These are phyloP conservation scores for Syngnathus scovelli DNA, from an alignment of 2,113 vertebrate species.

Conservation along the genomic window DNA sequence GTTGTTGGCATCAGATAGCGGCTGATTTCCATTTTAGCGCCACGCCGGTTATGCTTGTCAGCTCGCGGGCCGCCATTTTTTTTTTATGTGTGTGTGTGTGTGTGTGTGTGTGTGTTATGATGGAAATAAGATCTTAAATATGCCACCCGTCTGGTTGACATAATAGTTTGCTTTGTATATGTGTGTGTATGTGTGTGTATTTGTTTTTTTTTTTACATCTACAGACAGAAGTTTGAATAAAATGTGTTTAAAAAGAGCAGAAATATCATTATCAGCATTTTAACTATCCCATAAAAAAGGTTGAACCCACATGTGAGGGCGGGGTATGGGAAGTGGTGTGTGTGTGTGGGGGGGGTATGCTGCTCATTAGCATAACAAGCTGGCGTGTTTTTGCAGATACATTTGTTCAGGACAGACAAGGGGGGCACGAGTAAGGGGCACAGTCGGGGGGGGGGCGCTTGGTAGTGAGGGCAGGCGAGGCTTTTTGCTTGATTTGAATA, in stretches of 20 bases:
- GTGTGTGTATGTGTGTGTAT: constrained; percentile 18
- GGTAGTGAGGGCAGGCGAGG: constrained; percentile 43
- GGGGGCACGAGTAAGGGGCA: constrained; percentile 28
- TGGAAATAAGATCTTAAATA: constrained; percentile 72
- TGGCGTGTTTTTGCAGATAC: constrained; percentile 80
- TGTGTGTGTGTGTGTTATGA: constrained; percentile 61
- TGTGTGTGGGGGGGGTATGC: constrained; percentile 17
- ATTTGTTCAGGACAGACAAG: constrained; percentile 71
- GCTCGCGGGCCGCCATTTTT: constrained; percentile 68
- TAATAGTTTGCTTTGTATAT: constrained; percentile 63
- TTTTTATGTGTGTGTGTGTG: constrained; percentile 45
- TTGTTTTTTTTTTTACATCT: not conserved
- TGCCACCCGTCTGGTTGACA: constrained; percentile 66
- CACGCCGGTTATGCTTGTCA: constrained; percentile 74
- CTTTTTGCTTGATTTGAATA: constrained; percentile 74
- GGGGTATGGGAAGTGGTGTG: not conserved
- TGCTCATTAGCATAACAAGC: constrained; percentile 79
- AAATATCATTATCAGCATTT: not conserved
- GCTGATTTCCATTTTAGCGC: constrained; percentile 74
- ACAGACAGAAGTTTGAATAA: not conserved
- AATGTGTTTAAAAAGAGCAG: constrained; percentile 1
- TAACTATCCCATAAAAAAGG: constrained; percentile 23
- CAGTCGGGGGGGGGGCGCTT: constrained; percentile 22
- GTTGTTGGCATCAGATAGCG: constrained; percentile 74
- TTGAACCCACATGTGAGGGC: constrained; percentile 31